Conservation (phyloP, 2,113 vertebrate species). For the Panthera leo region DNA sequence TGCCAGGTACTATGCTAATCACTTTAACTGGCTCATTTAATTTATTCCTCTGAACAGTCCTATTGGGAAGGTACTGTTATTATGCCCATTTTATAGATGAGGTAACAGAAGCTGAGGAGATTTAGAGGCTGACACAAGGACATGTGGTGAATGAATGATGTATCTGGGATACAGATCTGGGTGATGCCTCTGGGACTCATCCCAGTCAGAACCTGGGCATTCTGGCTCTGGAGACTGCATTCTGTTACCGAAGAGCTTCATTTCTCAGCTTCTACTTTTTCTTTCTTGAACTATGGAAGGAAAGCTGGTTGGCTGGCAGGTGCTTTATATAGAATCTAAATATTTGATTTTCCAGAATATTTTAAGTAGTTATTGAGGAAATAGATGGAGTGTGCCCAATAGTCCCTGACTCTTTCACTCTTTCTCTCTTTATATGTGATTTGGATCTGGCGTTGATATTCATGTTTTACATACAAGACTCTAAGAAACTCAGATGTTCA, state of each 20-base stretch:
- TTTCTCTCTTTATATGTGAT: background rate
- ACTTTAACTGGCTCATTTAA: background rate
- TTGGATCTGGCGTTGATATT: background rate
- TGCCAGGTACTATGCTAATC: background rate
- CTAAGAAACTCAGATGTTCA: background rate
- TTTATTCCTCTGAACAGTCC: background rate
- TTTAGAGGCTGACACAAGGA: background rate
- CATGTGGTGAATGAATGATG: background rate
- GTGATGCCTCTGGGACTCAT: background rate
- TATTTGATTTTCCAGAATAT: background rate
- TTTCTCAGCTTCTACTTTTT: background rate
- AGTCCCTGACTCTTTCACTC: background rate
- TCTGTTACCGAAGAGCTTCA: background rate
- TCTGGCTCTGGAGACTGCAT: background rate
- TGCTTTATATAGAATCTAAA: background rate
- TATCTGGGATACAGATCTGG: background rate
- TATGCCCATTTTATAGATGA: constrained; percentile 31
- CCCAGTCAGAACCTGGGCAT: background rate
- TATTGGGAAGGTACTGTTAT: background rate
- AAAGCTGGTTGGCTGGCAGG: background rate
- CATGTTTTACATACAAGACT: background rate
- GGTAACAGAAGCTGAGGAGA: background rate
- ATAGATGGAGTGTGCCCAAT: background rate
- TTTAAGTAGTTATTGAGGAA: background rate
- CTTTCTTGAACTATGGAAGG: background rate